phyloP scores from a whole-genome alignment of 2,888 invertebrate species.

The Pseudanteris insignis region DNA sequence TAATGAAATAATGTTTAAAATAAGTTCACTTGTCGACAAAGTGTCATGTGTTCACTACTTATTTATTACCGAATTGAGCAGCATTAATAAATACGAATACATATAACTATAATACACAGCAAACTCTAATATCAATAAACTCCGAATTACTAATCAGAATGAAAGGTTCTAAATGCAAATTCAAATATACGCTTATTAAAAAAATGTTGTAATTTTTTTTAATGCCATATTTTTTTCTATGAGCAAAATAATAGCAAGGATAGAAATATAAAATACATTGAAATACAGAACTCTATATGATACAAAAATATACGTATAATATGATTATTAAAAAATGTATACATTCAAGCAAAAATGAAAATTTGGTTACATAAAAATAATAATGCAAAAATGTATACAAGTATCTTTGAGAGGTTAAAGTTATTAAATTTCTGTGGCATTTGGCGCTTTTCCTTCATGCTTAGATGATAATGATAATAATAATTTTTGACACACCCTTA shows the following conservation, averaged over 20 bases:
- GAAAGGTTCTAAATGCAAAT: constrained; percentile 47
- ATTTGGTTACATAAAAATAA: too few species aligned
- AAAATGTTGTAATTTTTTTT: constrained; percentile 36
- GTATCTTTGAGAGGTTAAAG: too few species aligned
- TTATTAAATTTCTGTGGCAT: constrained; percentile 50
- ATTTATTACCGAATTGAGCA: constrained; percentile 45
- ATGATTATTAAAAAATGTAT: constrained; percentile 19
- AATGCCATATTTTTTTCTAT: constrained; percentile 35
- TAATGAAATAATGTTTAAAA: neutral
- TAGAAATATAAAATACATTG: constrained; percentile 34
- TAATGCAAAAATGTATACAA: too few species aligned
- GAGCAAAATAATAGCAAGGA: constrained; percentile 31
- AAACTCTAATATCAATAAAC: constrained; percentile 43
- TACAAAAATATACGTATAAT: constrained; percentile 37
- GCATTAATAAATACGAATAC: constrained; percentile 43
- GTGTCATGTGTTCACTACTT: constrained; percentile 44
- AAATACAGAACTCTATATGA: constrained; percentile 35
- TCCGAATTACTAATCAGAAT: constrained; percentile 46
- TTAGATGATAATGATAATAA: constrained; percentile 56
- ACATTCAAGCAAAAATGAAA: too few species aligned
- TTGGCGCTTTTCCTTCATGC: constrained; percentile 55
- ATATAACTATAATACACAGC: constrained; percentile 38
- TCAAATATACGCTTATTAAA: constrained; percentile 44
- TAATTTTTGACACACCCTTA: constrained; percentile 60
- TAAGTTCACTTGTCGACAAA: constrained; percentile 40